A percentile compares a stretch with the other conserved stretches of the same genome.
phyloP scores from a whole-genome alignment of 37 sponge, comb jelly and placozoan species.

The Corticium candelabrum region DNA sequence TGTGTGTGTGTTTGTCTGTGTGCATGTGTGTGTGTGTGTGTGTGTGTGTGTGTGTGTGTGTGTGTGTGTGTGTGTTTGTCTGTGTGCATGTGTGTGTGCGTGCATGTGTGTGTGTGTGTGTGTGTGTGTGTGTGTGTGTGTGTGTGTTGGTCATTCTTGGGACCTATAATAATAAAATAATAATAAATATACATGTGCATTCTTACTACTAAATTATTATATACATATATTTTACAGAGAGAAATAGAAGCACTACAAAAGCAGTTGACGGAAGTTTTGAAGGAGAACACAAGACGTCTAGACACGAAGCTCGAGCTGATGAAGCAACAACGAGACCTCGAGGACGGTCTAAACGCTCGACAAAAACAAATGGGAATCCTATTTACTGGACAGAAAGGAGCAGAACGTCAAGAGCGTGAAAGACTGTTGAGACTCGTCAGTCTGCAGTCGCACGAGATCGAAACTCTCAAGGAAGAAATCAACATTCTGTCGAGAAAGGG shows the following conservation, averaged over 20 bases:
- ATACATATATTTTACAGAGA: constrained; percentile 8
- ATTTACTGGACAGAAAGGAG: constrained; percentile 16
- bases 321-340: constrained; percentile 42
- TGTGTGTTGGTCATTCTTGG: no score
- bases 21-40: no score
- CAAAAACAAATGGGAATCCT: constrained; percentile 46
- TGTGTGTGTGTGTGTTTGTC: no score
- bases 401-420: constrained; percentile 51
- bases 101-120: no score
- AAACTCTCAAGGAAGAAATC: constrained; percentile 72
- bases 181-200: no score
- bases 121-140: neutral
- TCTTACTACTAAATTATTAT: no score
- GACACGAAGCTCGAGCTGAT: constrained; percentile 42
- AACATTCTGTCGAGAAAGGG: constrained; percentile 64
- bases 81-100: no score
- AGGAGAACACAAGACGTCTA: constrained; percentile 72
- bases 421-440: constrained; percentile 48
- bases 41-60: no score
- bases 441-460: constrained; percentile 67
- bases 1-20: no score
- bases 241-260: constrained; percentile 50
- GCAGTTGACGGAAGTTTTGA: constrained; percentile 28
- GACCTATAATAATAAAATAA: no score
- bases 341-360: constrained; percentile 53